Evolutionary conservation across 2,113 vertebrate species (phyloP), one percentile per base, ranked within the genome.

Genomic region (Herpailurus yagouaroundi): DNA sequence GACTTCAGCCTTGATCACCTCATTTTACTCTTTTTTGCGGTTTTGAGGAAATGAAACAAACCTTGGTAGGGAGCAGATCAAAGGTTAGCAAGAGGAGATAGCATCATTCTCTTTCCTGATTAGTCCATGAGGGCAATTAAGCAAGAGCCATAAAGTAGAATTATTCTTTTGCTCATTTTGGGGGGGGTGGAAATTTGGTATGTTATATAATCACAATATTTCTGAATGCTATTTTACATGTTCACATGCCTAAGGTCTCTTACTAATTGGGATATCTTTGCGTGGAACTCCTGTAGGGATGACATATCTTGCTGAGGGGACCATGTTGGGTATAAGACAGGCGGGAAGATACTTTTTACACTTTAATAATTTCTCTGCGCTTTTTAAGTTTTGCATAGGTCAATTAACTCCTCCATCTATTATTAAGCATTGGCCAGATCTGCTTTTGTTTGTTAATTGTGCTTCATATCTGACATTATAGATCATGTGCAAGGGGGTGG

Each of bases 331-430:
- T 94, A 73, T 86, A 85, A 96, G 91, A 94, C 45, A 97, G 21
- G n/a, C n/a, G 95, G 25, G 77, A 83, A 93, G 1, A 29, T n/a
- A 94, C n/a, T 31, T 98, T 95, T 97, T 95, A 79, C 31, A 94
- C 18, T 96, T 98, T 95, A 83, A 83, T 95, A 95, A 69, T 98
- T 97, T 97, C 94, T 96, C 84, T 95, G 8, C 97, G 73, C 0
- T 97, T 97, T 98, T 98, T 81, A 98, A 98, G 97, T 96, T 98
- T 97, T 97, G 21, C 77, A 95, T 91, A 97, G 86, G 97, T 98
- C 94, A 98, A 48, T 95, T 97, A 96, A 93, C 45, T 95, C 82
- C 97, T 98, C 98, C 89, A 98, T 97, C 82, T 98, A 64, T 98
- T 98, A 97, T 97, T 98, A 98, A 98, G 41, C 27, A 94, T 98